Conservation (phyloP, 2,113 vertebrate genomes). For the Macheiramphus alcinus region DNA sequence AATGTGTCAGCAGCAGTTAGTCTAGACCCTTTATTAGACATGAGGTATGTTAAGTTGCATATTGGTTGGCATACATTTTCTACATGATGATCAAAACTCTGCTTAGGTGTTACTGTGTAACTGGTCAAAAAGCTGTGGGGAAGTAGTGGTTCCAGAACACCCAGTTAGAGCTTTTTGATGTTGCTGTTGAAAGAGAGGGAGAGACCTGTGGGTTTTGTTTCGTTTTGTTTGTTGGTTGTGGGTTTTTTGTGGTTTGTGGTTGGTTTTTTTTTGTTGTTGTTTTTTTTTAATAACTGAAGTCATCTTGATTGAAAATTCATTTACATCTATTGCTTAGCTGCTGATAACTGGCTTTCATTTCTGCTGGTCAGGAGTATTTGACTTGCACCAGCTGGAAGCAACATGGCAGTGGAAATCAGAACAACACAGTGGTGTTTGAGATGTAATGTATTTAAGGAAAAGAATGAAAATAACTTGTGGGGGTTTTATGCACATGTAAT, state of each 20-base stretch:
- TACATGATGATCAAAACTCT: accelerated
- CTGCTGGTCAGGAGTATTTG: not conserved
- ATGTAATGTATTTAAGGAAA: not conserved
- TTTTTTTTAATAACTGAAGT: not conserved
- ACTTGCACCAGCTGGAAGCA: not conserved
- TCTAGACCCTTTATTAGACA: not conserved
- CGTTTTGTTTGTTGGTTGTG: not conserved
- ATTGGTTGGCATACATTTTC: accelerated
- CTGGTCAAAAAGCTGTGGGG: not conserved
- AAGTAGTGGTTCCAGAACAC: not conserved
- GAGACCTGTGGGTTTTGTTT: not conserved
- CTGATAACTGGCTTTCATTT: not conserved
- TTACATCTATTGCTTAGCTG: not conserved
- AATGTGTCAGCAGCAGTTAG: not conserved
- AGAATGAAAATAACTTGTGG: not conserved
- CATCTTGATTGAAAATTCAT: not conserved
- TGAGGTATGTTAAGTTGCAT: not conserved
- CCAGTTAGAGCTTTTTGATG: not conserved
- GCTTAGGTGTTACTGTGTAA: accelerated
- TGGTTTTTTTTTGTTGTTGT: no score
- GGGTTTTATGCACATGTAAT: not conserved
- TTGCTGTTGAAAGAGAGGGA: not conserved
- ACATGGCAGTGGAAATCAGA: not conserved
- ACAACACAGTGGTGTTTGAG: not conserved
- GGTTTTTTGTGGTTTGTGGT: not conserved